A percentile compares a stretch with the other conserved stretches of the same genome.
Evolutionary conservation across 2,797 vertebrate species (phyloP).

Genomic region (Phoxinus dragarum): DNA sequence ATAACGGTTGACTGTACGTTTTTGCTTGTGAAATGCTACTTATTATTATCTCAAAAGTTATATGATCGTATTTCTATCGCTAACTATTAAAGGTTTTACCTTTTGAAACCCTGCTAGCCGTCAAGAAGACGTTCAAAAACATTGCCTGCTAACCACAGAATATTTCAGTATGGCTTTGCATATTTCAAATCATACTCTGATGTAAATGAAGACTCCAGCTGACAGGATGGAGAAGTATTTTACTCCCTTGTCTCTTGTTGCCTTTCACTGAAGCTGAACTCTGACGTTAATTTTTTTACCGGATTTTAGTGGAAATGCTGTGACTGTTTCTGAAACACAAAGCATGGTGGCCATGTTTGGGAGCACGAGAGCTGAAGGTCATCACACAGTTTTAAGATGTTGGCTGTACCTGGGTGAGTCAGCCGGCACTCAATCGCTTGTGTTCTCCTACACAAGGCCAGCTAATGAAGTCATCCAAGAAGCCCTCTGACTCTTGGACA

Average conservation of each 20-base stretch:
- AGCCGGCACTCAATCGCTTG: not conserved
- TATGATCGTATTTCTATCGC: not conserved
- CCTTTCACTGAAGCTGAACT: not conserved
- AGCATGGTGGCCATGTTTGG: not conserved
- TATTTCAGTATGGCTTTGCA: constrained; percentile 3
- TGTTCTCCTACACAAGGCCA: constrained; percentile 8
- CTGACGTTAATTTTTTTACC: no score
- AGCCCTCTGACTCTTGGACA: constrained; percentile 4
- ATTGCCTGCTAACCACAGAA: not conserved
- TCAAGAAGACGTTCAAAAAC: not conserved
- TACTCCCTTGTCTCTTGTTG: not conserved
- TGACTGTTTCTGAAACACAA: not conserved
- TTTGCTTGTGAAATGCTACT: not conserved
- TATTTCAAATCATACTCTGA: not conserved
- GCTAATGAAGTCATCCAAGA: constrained; percentile 46
- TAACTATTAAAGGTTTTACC: not conserved
- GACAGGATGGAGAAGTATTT: not conserved
- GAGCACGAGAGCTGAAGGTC: not conserved
- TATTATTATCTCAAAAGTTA: not conserved
- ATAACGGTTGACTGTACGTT: not conserved
- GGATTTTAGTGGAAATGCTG: not conserved
- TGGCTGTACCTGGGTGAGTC: not conserved
- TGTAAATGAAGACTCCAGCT: not conserved
- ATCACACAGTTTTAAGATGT: not conserved
- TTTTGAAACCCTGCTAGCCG: not conserved